Evolutionary conservation across 2,797 vertebrate species (phyloP).

Genomic region (Fistularia commersonii): DNA sequence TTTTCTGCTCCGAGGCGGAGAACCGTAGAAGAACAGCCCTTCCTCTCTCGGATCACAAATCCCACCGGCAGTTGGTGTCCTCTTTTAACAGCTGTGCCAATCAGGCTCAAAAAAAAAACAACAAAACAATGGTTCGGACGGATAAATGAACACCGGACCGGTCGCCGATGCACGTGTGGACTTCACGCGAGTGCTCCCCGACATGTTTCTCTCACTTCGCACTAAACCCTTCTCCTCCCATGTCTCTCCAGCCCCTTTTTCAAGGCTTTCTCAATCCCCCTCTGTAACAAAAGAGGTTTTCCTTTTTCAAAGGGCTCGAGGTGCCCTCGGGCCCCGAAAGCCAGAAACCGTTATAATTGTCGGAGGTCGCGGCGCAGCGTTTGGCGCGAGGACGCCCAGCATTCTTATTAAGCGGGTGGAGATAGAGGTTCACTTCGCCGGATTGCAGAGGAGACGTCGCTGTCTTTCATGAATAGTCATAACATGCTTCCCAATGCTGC

Average conservation of each 20-base stretch:
- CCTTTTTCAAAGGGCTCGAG: constrained; percentile 44
- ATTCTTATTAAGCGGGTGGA: constrained; percentile 43
- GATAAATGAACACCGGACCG: constrained; percentile 29
- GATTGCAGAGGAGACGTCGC: constrained; percentile 14
- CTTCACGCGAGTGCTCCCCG: neutral
- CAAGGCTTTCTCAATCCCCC: constrained; percentile 9
- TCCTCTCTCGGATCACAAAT: constrained; percentile 38
- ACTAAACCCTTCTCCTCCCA: constrained; percentile 1
- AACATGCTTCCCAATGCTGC: constrained; percentile 17
- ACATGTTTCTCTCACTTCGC: constrained; percentile 3
- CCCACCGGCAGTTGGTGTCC: constrained; percentile 47
- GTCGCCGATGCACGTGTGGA: constrained; percentile 18
- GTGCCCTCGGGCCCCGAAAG: constrained; percentile 39
- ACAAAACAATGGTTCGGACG: constrained; percentile 50
- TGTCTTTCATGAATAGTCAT: constrained; percentile 37
- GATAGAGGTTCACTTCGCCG: constrained; percentile 13
- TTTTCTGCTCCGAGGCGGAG: constrained; percentile 11
- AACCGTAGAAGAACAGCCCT: constrained; percentile 19
- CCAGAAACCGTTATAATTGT: constrained; percentile 49
- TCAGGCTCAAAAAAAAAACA: constrained; percentile 32
- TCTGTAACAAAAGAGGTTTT: constrained; percentile 38
- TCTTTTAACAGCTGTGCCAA: constrained; percentile 60
- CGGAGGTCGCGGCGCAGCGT: constrained; percentile 26
- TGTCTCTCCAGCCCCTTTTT: constrained; percentile 7
- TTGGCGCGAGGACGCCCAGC: constrained; percentile 38